Evolutionary conservation across 2,888 invertebrate genomes (phyloP), one percentile per base, ranked within the genome.

Genomic region (Notocelia uddmanniana): DNA sequence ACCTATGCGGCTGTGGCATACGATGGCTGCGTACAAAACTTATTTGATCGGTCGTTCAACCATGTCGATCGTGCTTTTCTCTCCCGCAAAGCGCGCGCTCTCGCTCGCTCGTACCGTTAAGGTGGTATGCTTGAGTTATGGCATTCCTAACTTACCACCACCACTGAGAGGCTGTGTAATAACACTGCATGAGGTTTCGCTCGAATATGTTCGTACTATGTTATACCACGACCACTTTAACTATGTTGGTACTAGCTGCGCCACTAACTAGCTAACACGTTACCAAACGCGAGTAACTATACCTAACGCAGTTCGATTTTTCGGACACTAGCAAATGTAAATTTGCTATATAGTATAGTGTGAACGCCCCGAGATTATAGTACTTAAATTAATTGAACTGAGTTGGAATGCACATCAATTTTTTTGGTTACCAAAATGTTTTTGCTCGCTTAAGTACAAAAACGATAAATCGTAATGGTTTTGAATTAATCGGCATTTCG

Each of bases 21-120:
- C 89, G 88, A 89, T 84, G 85, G 88, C 86, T 81, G 85, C 86
- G 89, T 88, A 91, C 91, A 89, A 91, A 89, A 92, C 92, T 92
- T 92, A 92, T 93, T 92, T 93, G 93, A 93, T 92, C 92, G 93
- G 93, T 92, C 93, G 92, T 93, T 93, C 92, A 93, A 93, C 93
- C 92, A 90, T 89, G 89, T 88, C 90, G 87, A 79, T 81, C 77
- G 77, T 79, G 77, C 79, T 74, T 87, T 85, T 79, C 84, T 74
- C 76, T 90, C 85, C 75, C 75, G 72, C 83, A 68, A 75, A 81
- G 86, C 81, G 76, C 77, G 78, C 76, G 77, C 81, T 91, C 91
- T 80, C 88, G 69, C 77, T 92, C 87, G 58, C 85, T 79, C 92
- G 86, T 89, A 92, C 92, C 92, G 93, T 93, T 93, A 92, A 90